Evolutionary conservation across 2,797 vertebrate species (phyloP).

Genomic region (Peromyscus melanophrys): DNA sequence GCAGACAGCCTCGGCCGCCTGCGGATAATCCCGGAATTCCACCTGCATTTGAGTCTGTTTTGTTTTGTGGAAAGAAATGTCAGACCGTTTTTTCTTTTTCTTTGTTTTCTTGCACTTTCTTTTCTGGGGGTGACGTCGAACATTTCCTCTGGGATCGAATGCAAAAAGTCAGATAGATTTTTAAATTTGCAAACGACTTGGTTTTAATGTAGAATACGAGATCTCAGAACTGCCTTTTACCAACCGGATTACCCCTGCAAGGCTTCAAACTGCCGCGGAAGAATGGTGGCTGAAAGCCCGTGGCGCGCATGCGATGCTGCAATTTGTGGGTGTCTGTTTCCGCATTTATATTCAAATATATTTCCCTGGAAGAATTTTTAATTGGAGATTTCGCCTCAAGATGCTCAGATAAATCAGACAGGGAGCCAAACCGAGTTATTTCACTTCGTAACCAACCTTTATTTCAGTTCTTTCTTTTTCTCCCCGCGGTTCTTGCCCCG

Average conservation of each 20-base stretch:
- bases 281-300: conserved; percentile 88
- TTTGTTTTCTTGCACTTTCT: conserved; percentile 66
- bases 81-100: conserved; percentile 82
- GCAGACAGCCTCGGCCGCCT: neutral
- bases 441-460: conserved; percentile 84
- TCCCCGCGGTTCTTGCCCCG: conserved; percentile 90
- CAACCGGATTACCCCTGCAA: conserved; percentile 81
- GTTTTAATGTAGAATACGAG: neutral
- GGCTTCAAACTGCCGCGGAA: conserved; percentile 91
- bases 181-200: conserved; percentile 51
- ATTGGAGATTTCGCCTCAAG: conserved; percentile 76
- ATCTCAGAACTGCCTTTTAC: conserved; percentile 68
- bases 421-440: conserved; percentile 84
- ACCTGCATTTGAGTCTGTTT: conserved; percentile 84
- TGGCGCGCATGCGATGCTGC: conserved; percentile 37
- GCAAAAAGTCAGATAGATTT: neutral
- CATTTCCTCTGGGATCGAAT: conserved; percentile 44
- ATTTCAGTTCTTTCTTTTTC: conserved; percentile 76
- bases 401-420: conserved; percentile 76
- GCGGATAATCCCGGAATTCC: neutral
- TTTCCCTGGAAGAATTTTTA: conserved; percentile 84
- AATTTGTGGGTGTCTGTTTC: conserved; percentile 75
- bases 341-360: conserved; percentile 84
- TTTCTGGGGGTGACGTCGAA: conserved; percentile 69
- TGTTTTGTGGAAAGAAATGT: conserved; percentile 90